Evolutionary conservation across 2,888 invertebrate genomes (phyloP).

Genomic region (Thyatira batis): DNA sequence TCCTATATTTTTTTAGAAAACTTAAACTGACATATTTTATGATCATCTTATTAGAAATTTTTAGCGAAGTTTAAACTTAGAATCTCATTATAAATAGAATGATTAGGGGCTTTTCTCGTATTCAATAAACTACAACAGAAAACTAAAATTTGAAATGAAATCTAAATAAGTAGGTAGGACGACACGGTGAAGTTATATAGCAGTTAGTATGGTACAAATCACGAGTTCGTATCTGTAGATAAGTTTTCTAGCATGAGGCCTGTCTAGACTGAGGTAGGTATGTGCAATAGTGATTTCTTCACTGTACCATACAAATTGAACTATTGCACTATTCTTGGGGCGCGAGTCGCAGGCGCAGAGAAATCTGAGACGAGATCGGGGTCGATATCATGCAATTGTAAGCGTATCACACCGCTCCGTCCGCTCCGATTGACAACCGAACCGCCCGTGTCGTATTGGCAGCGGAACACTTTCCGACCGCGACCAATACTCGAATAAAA

Average conservation of each 20-base stretch:
- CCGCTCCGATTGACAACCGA: conserved; percentile 74
- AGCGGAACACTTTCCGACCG: conserved; percentile 57
- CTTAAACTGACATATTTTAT: too few relatives aligned
- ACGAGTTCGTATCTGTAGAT: background rate
- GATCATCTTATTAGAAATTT: too few relatives aligned
- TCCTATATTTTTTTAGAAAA: too few relatives aligned
- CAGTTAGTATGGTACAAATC: background rate
- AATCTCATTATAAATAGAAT: too few relatives aligned
- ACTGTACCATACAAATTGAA: background rate
- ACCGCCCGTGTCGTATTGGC: conserved; percentile 66
- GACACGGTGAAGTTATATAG: too few relatives aligned
- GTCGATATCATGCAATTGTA: conserved; percentile 68
- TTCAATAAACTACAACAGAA: too few relatives aligned
- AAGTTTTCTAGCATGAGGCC: background rate
- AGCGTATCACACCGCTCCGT: conserved; percentile 56
- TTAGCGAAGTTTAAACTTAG: too few relatives aligned
- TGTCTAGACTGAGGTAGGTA: background rate
- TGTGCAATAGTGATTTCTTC: background rate
- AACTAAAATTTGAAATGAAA: too few relatives aligned
- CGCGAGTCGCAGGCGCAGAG: conserved; percentile 28
- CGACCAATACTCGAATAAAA: conserved; percentile 48
- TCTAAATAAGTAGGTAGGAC: too few relatives aligned
- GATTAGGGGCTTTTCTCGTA: too few relatives aligned
- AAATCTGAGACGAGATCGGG: conserved; percentile 53
- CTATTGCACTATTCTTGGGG: conserved; percentile 37